These are phyloP conservation scores for Xestia xanthographa DNA, from an alignment of 2,888 invertebrate species.

Conservation along the genomic window DNA sequence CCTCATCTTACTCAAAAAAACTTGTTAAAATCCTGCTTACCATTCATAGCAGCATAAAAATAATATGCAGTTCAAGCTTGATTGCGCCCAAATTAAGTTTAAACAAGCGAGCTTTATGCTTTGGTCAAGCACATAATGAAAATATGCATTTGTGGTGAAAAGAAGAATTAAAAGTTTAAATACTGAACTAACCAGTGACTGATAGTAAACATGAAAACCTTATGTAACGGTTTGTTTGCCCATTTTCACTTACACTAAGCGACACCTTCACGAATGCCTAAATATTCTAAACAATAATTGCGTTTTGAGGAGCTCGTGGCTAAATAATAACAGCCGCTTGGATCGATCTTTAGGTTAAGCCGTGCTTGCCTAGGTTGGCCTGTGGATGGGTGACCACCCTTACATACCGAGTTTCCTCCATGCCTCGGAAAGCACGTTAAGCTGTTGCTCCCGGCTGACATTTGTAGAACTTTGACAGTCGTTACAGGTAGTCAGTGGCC, in stretches of 20 bases:
- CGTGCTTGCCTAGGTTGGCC: no score
- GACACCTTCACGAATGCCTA: background rate
- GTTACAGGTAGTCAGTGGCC: no score
- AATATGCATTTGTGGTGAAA: slow-evolving; percentile 21
- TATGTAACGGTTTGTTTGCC: no score
- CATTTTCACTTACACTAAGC: background rate
- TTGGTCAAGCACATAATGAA: slow-evolving; percentile 26
- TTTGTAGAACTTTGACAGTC: no score
- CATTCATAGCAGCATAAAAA: slow-evolving; percentile 41
- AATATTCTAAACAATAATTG: background rate
- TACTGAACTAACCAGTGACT: background rate
- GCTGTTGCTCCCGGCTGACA: no score
- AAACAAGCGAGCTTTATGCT: slow-evolving; percentile 43
- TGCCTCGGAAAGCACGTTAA: no score
- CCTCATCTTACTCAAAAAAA: slow-evolving; percentile 21
- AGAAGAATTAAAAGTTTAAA: slow-evolving; percentile 15
- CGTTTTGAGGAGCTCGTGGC: no score
- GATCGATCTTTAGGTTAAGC: no score
- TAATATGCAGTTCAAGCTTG: slow-evolving; percentile 40
- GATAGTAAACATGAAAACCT: background rate
- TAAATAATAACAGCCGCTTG: no score
- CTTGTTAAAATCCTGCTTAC: slow-evolving; percentile 35
- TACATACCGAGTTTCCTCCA: no score
- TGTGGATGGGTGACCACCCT: no score
- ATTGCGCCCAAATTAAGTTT: slow-evolving; percentile 47